phyloP scores from a whole-genome alignment of 2,113 vertebrate species.

The Coptodon rendalli region DNA sequence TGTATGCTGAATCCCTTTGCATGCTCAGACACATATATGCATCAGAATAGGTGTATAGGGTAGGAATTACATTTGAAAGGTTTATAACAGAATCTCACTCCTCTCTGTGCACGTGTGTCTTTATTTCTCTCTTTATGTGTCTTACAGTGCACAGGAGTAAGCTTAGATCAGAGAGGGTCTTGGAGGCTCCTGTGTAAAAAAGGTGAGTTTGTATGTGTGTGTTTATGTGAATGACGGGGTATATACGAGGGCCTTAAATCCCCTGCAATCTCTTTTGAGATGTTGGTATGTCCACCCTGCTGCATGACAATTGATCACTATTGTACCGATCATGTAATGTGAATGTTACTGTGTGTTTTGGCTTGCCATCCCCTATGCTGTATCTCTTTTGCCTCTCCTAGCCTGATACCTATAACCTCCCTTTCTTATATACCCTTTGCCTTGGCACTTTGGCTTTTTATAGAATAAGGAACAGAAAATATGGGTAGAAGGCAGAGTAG shows the following conservation, averaged over 20 bases:
- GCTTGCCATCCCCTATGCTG: neutral
- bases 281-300: constrained; percentile 47
- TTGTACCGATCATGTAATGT: constrained; percentile 9
- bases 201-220: constrained; percentile 4
- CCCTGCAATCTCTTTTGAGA: constrained; percentile 61
- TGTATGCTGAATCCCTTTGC: neutral
- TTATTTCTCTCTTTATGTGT: neutral
- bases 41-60: neutral
- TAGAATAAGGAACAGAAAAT: neutral
- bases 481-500: neutral
- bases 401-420: neutral
- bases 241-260: constrained; percentile 52
- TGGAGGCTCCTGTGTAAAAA: constrained; percentile 20
- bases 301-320: constrained; percentile 58
- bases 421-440: neutral
- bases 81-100: neutral
- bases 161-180: constrained; percentile 13
- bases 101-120: neutral
- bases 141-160: constrained; percentile 11
- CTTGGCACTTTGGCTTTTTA: neutral
- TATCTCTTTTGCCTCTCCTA: neutral
- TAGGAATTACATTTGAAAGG: neutral
- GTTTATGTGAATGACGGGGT: neutral
- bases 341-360: constrained; percentile 1
- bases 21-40: neutral